These are phyloP conservation scores for Ennomos fuscantarius DNA, from an alignment of 2,888 invertebrate genomes.

Conservation along the genomic window DNA sequence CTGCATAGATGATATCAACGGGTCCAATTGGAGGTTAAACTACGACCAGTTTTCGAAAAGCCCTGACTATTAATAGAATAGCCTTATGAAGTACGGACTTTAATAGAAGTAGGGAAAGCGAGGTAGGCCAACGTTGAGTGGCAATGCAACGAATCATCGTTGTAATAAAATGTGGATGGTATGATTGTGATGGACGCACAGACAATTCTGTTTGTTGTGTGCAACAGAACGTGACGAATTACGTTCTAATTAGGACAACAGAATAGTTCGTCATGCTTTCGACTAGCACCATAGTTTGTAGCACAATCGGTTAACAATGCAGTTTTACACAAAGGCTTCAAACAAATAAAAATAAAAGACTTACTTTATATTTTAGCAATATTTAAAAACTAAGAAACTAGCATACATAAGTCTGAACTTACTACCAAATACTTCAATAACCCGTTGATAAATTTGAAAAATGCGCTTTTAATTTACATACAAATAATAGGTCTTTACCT, in stretches of 20 bases:
- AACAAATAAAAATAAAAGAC: too few relatives aligned
- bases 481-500: too few relatives aligned
- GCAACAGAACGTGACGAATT: slow-evolving; percentile 59
- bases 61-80: slow-evolving; percentile 35
- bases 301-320: slow-evolving; percentile 32
- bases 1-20: slow-evolving; percentile 70
- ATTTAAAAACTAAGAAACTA: too few relatives aligned
- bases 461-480: too few relatives aligned
- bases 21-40: slow-evolving; percentile 52
- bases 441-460: too few relatives aligned
- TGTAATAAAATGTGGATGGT: slow-evolving; percentile 35
- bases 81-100: slow-evolving; percentile 22
- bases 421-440: too few relatives aligned
- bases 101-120: slow-evolving; percentile 36
- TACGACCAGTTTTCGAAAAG: slow-evolving; percentile 48
- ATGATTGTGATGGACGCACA: slow-evolving; percentile 40
- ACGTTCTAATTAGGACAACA: slow-evolving; percentile 49
- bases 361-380: too few relatives aligned
- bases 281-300: slow-evolving; percentile 34
- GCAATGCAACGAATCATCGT: slow-evolving; percentile 60
- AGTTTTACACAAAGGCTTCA: slow-evolving; percentile 19
- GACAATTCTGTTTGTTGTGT: slow-evolving; percentile 36
- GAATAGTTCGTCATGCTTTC: slow-evolving; percentile 42
- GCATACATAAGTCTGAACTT: too few relatives aligned
- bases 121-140: slow-evolving; percentile 49